phyloP scores from a whole-genome alignment of 2,888 invertebrate species.

The Ophraella communa region DNA sequence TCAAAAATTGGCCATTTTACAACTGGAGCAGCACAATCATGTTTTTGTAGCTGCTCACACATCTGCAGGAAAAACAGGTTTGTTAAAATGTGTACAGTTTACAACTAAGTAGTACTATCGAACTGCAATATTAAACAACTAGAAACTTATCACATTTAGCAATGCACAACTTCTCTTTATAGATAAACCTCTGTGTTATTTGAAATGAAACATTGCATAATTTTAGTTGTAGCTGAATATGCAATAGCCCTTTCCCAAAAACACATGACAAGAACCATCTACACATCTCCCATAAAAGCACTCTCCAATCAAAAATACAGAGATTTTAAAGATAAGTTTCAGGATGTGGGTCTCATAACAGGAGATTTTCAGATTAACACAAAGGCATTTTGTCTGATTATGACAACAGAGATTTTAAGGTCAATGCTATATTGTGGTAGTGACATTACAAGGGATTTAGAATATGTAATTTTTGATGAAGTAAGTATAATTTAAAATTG shows the following conservation, averaged over 20 bases:
- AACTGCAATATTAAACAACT: too few relatives aligned
- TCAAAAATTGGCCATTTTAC: conserved; percentile 95
- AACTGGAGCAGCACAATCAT: conserved; percentile 90
- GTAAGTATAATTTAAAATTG: conserved; percentile 53
- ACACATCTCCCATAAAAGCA: conserved; percentile 99
- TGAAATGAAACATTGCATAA: neutral
- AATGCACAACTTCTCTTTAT: too few relatives aligned
- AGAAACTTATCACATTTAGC: too few relatives aligned
- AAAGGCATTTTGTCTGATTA: conserved; percentile 92
- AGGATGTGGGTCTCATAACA: conserved; percentile 91
- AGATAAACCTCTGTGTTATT: too few relatives aligned
- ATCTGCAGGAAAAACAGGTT: conserved; percentile 74
- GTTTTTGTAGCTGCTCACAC: conserved; percentile 99
- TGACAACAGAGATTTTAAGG: conserved; percentile 98
- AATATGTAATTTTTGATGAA: conserved; percentile 99
- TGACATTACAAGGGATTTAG: conserved; percentile 93
- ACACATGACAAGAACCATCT: conserved; percentile 91
- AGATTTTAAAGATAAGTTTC: conserved; percentile 92
- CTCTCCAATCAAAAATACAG: conserved; percentile 98
- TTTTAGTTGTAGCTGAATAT: conserved; percentile 92
- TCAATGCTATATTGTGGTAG: conserved; percentile 96
- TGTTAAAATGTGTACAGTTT: neutral
- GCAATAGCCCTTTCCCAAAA: conserved; percentile 94
- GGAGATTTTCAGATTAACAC: conserved; percentile 96
- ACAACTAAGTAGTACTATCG: neutral